Evolutionary conservation across 2,797 vertebrate genomes (phyloP).

Genomic region (Siniperca obscura): DNA sequence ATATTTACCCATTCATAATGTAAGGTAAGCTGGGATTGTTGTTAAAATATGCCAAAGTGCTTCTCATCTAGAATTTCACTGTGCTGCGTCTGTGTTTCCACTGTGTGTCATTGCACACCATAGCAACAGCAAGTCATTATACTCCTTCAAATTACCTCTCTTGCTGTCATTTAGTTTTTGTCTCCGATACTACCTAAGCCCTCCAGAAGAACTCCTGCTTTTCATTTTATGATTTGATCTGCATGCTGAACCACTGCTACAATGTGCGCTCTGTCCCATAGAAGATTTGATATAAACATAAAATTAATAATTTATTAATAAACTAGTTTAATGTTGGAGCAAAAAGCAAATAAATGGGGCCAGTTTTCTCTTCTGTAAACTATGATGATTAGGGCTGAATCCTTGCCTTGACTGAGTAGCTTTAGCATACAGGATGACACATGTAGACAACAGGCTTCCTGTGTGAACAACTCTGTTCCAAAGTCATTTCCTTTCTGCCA

Average conservation of each 20-base stretch:
- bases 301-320: conserved; percentile 58
- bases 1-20: conserved; percentile 12
- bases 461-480: conserved; percentile 1
- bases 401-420: conserved; percentile 21
- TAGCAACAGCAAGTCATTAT: conserved; percentile 57
- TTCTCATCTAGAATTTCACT: conserved; percentile 29
- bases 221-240: conserved; percentile 45
- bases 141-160: conserved; percentile 51
- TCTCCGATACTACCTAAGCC: conserved; percentile 44
- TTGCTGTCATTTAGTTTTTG: conserved; percentile 33
- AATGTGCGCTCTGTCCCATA: background rate
- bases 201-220: conserved; percentile 40
- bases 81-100: conserved; percentile 38
- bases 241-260: conserved; percentile 15
- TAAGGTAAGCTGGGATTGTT: conserved; percentile 32
- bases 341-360: conserved; percentile 42
- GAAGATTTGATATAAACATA: conserved; percentile 40
- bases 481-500: conserved; percentile 29
- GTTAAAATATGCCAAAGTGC: conserved; percentile 34
- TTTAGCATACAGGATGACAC: conserved; percentile 14
- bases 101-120: conserved; percentile 58
- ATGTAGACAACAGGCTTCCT: conserved; percentile 5
- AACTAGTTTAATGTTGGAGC: conserved; percentile 49
- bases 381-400: background rate
- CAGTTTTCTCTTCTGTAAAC: conserved; percentile 24